Evolutionary conservation across 2,888 invertebrate genomes (phyloP).

Genomic region (Rhamphomyia laevipes): DNA sequence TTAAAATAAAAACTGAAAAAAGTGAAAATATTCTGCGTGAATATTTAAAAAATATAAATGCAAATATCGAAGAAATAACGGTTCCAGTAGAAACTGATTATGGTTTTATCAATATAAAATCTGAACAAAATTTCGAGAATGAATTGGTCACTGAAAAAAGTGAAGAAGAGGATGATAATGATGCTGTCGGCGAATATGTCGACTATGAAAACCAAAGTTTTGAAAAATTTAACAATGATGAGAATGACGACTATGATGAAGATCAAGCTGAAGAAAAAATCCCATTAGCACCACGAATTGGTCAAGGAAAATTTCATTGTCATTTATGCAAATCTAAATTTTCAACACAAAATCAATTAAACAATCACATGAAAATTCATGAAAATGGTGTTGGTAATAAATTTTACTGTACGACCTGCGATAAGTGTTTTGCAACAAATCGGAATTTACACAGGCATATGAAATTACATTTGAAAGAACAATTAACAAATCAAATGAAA

Average conservation of each 20-base stretch:
- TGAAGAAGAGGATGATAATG: neutral
- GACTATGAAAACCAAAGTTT: no score
- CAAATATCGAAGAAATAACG: neutral
- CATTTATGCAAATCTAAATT: neutral
- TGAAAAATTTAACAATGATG: neutral
- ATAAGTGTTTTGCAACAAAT: neutral
- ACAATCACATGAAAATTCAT: neutral
- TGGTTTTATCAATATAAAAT: neutral
- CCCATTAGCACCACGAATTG: neutral
- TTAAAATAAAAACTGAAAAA: neutral
- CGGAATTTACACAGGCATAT: neutral
- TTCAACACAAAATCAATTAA: neutral
- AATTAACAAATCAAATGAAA: neutral
- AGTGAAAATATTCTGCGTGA: neutral
- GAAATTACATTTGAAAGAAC: neutral
- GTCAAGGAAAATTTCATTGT: neutral
- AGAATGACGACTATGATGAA: neutral
- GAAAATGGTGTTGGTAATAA: neutral
- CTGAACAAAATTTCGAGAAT: neutral
- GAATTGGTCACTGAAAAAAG: neutral
- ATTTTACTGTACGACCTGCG: neutral
- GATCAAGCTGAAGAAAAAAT: neutral
- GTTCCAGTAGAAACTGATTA: neutral
- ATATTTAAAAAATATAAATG: neutral
- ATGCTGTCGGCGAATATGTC: neutral